A percentile compares a stretch with the other conserved stretches of the same genome.
Conservation (phyloP, 2,888 invertebrate species). For the Tetropium fuscum region DNA sequence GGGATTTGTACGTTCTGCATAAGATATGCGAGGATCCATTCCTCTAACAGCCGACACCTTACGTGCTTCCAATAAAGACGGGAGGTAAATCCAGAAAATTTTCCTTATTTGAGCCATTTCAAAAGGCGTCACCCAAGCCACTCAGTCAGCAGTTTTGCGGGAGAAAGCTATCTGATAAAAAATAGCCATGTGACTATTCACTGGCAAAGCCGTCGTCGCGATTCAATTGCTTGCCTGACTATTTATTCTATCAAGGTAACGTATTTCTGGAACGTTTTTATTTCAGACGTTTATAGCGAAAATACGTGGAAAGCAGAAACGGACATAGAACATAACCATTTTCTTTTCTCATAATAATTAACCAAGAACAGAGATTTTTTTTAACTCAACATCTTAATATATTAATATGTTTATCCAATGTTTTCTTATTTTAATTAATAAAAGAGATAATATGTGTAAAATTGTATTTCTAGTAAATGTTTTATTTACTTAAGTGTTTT, state of each 20-base stretch:
- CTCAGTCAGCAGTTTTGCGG: slow-evolving; percentile 49
- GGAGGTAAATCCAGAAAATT: slow-evolving; percentile 48
- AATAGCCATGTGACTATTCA: slow-evolving; percentile 41
- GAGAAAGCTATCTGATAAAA: slow-evolving; percentile 48
- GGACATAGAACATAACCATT: too few species aligned
- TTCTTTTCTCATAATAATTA: too few species aligned
- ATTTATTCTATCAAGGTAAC: slow-evolving; percentile 14
- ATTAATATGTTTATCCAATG: too few species aligned
- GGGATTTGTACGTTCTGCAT: slow-evolving; percentile 31
- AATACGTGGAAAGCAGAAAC: too few species aligned
- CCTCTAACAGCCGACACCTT: slow-evolving; percentile 50
- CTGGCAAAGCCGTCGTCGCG: slow-evolving; percentile 15
- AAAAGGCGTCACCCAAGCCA: slow-evolving; percentile 50
- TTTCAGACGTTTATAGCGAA: neutral
- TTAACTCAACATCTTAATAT: too few species aligned
- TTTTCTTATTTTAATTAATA: too few species aligned
- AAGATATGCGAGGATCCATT: slow-evolving; percentile 43
- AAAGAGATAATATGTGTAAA: too few species aligned
- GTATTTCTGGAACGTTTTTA: slow-evolving; percentile 8
- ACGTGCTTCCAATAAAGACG: slow-evolving; percentile 50
- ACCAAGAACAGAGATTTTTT: too few species aligned
- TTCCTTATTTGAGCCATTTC: slow-evolving; percentile 50
- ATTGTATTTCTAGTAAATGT: too few species aligned
- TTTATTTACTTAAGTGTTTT: too few species aligned
- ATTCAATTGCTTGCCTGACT: slow-evolving; percentile 11